These are phyloP conservation scores for Troides aeacus DNA, from an alignment of 2,888 invertebrate species.

Conservation along the genomic window DNA sequence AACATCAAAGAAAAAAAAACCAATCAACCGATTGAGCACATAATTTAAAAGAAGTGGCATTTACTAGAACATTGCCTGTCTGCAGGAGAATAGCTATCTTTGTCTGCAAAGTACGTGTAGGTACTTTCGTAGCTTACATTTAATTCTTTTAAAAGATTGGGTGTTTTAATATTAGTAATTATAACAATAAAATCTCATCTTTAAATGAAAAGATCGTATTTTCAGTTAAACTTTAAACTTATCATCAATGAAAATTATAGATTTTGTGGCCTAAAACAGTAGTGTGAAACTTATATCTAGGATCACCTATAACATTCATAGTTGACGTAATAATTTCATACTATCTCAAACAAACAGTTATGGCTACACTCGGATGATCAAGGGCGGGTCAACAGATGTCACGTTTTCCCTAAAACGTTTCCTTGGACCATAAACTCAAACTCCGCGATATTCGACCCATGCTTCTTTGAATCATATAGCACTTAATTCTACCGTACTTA, in stretches of 20 bases:
- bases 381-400: too few species aligned
- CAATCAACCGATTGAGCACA: conserved; percentile 42
- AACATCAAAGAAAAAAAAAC: conserved; percentile 18
- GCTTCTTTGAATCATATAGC: too few species aligned
- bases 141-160: conserved; percentile 29
- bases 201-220: neutral
- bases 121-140: conserved; percentile 33
- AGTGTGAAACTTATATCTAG: too few species aligned
- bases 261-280: neutral
- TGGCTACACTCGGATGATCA: too few species aligned
- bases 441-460: too few species aligned
- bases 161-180: conserved; percentile 24
- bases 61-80: conserved; percentile 61
- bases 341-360: too few species aligned
- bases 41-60: conserved; percentile 48
- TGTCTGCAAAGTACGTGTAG: conserved; percentile 36
- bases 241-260: neutral
- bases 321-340: too few species aligned
- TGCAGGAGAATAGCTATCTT: conserved; percentile 39
- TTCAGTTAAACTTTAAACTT: neutral
- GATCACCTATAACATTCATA: too few species aligned
- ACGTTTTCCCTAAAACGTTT: too few species aligned
- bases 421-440: too few species aligned
- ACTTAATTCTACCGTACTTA: too few species aligned
- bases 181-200: conserved; percentile 10